Evolutionary conservation across 2,797 vertebrate genomes (phyloP).

Genomic region (Melopsittacus undulatus): DNA sequence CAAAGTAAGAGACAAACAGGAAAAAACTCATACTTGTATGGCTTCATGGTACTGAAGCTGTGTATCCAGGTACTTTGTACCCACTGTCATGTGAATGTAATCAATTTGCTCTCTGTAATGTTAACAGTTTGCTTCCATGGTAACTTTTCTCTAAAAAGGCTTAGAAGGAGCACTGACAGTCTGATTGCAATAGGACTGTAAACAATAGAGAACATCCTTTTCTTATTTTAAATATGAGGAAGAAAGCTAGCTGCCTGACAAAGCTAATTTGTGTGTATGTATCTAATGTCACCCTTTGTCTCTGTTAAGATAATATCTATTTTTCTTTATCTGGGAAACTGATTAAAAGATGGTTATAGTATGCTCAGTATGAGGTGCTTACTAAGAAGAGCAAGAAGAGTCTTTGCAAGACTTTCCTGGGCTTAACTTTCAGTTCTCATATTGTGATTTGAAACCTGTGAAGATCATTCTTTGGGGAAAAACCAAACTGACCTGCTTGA

Average conservation of each 20-base stretch:
- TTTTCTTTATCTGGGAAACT: conserved; percentile 32
- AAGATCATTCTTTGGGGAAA: conserved; percentile 42
- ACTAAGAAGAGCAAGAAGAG: background rate
- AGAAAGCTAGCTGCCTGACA: conserved; percentile 30
- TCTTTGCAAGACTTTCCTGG: background rate
- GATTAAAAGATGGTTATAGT: conserved; percentile 11
- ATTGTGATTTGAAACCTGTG: conserved; percentile 67
- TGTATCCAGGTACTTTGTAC: conserved; percentile 3
- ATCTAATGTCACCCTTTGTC: conserved; percentile 15
- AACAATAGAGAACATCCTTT: conserved; percentile 31
- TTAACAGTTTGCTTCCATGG: conserved; percentile 32
- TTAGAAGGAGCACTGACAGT: conserved; percentile 73
- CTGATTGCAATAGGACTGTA: conserved; percentile 47
- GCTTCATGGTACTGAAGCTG: background rate
- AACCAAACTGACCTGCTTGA: conserved; percentile 26
- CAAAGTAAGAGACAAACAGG: background rate
- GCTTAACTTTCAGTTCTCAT: conserved; percentile 36
- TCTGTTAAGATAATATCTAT: conserved; percentile 9
- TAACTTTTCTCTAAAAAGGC: conserved; percentile 62
- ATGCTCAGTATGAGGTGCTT: conserved; percentile 26
- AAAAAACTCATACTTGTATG: background rate
- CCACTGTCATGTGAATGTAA: conserved; percentile 10
- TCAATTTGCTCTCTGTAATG: conserved; percentile 8
- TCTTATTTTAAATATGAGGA: conserved; percentile 29
- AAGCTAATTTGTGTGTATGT: conserved; percentile 44